These are phyloP conservation scores for Typhlomys cinereus DNA, from an alignment of 2,113 vertebrate genomes.

Conservation along the genomic window DNA sequence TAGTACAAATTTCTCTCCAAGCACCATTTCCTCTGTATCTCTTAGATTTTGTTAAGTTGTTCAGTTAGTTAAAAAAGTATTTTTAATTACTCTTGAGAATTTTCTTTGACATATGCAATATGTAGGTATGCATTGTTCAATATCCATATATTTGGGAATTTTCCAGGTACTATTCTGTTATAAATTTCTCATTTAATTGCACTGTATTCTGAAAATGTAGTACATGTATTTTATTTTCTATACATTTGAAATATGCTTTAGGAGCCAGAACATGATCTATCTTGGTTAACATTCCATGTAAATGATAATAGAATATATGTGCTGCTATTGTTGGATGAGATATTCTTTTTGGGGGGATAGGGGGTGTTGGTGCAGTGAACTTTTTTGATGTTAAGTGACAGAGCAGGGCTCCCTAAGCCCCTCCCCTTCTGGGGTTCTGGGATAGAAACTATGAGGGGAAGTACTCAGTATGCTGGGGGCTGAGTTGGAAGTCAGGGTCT, in stretches of 20 bases:
- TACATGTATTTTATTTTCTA: not conserved
- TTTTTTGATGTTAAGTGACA: too few species aligned
- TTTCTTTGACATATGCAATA: not conserved
- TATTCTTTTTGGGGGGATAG: too few species aligned
- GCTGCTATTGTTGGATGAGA: not conserved
- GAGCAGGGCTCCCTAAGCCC: too few species aligned
- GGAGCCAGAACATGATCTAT: not conserved
- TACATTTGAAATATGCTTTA: not conserved
- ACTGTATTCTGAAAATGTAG: not conserved
- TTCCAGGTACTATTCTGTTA: not conserved
- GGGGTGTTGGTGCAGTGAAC: too few species aligned
- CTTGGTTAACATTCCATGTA: not conserved
- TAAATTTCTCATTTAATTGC: conserved; percentile 11
- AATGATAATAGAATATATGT: not conserved
- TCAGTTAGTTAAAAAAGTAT: not conserved
- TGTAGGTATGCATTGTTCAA: not conserved
- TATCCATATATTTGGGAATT: conserved; percentile 12
- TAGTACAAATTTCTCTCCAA: not conserved
- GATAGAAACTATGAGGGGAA: too few species aligned
- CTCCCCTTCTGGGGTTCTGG: too few species aligned
- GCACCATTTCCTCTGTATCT: not conserved
- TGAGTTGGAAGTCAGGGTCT: too few species aligned
- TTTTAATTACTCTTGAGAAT: not conserved
- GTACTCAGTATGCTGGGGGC: too few species aligned
- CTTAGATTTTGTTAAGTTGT: not conserved